Evolutionary conservation across 1,140 invertebrate species (phyloP), one percentile per base, ranked within the genome.

Genomic region (Drosophila parabipectinata): DNA sequence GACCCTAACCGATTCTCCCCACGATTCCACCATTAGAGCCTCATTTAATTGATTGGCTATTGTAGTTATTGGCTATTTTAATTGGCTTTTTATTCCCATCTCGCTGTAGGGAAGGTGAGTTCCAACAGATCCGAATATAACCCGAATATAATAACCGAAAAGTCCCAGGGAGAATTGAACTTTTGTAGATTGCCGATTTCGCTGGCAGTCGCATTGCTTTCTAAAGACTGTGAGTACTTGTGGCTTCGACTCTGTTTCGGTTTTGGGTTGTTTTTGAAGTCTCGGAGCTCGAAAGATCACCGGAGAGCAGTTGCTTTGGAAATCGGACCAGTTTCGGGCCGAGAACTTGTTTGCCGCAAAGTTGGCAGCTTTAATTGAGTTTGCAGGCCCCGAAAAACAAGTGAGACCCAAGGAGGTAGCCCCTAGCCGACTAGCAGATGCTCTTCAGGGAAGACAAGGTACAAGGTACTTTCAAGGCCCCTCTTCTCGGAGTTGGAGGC

Each of bases 311-410:
- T 56, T 55, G 45, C 56, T 58, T 60, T 76, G 73, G 61, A 76
- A 68, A 76, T 76, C 73, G 78, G 79, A 85, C 81, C 81, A 85
- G 81, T 85, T 85, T 85, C 51, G 24, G 37, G 53, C 37, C 63
- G 77, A 85, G 81, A 85, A 85, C 81, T 81, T 77, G 81, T 85
- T 85, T 80, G 41, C 55, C 26, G 45, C 44, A 52, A 52, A 52
- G 59, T 80, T 60, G 53, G 34, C 64, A 55, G 56, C 77, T 87
- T 84, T 81, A 87, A 87, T 87, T 81, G 64, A 81, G 80, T 74
- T 77, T 75, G 59, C 34, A 63, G 63, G 63, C 63, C 63, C 63
- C 63, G 32, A 64, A 67, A 62, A 51, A 32, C 18, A 52, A 67
- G 59, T 52, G 15, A 39, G 44, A 39, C 21, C 34, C 1, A 1